phyloP scores from a whole-genome alignment of 1,140 invertebrate genomes.

The Bombus polaris region DNA sequence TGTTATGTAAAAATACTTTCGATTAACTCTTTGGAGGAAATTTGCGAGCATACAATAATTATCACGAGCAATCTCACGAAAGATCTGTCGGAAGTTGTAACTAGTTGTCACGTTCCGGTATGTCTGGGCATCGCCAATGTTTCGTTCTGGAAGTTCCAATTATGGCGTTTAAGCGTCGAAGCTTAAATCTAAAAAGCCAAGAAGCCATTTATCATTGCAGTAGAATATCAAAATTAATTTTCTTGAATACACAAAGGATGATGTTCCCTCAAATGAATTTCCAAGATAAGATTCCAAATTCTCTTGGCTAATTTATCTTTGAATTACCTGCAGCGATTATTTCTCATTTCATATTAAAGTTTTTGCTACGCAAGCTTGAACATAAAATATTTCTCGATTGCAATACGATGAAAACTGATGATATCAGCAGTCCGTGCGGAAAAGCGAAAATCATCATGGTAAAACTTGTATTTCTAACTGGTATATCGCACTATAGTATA shows the following conservation, averaged over 20 bases:
- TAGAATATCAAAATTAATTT: not conserved
- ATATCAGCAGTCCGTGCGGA: not conserved
- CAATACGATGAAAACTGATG: not conserved
- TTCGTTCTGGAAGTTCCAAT: constrained; percentile 21
- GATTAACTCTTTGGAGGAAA: not conserved
- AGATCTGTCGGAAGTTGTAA: not conserved
- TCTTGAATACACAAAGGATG: not conserved
- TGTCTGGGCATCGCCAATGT: not conserved
- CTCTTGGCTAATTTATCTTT: too few relatives aligned
- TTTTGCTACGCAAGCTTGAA: not conserved
- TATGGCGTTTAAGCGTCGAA: constrained; percentile 61
- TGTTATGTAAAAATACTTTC: not conserved
- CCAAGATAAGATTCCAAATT: not conserved
- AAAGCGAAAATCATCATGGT: constrained; percentile 33
- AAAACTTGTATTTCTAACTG: constrained; percentile 45
- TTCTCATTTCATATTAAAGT: not conserved
- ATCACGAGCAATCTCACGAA: not conserved
- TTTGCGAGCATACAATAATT: not conserved
- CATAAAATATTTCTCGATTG: not conserved
- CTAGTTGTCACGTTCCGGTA: not conserved
- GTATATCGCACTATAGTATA: constrained; percentile 22
- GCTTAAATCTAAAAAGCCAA: constrained; percentile 69
- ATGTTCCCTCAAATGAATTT: not conserved
- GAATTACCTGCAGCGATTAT: not conserved
- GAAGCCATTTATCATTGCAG: constrained; percentile 59